Conservation (phyloP, 1,140 invertebrate genomes). For the Diuraphis noxia region DNA sequence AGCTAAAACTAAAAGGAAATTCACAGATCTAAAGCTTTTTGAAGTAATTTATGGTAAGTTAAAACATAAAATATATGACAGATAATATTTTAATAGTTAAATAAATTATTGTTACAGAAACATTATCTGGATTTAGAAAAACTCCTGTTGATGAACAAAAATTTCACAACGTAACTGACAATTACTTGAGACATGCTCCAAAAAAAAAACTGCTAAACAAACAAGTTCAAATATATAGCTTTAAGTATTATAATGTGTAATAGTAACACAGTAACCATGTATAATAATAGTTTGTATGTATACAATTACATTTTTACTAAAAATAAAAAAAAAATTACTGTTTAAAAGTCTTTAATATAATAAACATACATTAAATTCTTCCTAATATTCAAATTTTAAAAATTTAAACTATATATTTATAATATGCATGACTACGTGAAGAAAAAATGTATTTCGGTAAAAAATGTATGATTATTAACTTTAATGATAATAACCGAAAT, state of each 20-base stretch:
- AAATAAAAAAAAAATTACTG: too few species aligned
- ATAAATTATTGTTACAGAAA: background rate
- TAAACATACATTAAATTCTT: background rate
- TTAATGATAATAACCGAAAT: too few species aligned
- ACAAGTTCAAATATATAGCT: too few species aligned
- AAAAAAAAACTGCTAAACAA: too few species aligned
- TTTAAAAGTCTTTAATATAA: background rate
- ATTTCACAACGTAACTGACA: background rate
- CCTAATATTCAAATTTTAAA: too few species aligned
- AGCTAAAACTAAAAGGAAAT: background rate
- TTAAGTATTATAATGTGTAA: too few species aligned
- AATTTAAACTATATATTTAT: too few species aligned
- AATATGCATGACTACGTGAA: too few species aligned
- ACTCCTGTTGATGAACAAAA: background rate
- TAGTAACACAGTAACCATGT: too few species aligned
- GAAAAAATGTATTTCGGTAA: too few species aligned
- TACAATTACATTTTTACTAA: too few species aligned
- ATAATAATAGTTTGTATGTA: too few species aligned
- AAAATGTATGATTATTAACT: background rate
- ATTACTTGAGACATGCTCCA: background rate
- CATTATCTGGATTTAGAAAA: background rate
- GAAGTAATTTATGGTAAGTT: background rate
- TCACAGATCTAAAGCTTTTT: background rate
- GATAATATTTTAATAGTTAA: background rate
- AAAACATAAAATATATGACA: background rate